Evolutionary conservation across 1,140 invertebrate species (phyloP).

Genomic region (Elymnias hypermnestra): DNA sequence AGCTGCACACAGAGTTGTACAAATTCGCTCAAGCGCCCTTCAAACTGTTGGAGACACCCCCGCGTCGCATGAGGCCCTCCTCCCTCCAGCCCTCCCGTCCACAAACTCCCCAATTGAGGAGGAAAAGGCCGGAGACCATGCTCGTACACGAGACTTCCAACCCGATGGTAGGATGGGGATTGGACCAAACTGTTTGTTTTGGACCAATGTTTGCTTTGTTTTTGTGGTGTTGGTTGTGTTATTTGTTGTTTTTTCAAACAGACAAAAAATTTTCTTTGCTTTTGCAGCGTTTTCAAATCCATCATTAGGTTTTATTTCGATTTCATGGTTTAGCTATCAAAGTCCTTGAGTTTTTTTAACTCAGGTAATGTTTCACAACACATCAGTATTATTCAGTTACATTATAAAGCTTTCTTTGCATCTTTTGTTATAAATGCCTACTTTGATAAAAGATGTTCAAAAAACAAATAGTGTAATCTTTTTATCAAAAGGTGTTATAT

Average conservation of each 20-base stretch:
- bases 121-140: conserved; percentile 41
- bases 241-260: too few relatives aligned
- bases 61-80: conserved; percentile 25
- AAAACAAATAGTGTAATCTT: too few relatives aligned
- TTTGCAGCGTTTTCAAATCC: too few relatives aligned
- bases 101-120: conserved; percentile 10
- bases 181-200: not conserved
- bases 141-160: conserved; percentile 40
- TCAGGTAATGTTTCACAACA: too few relatives aligned
- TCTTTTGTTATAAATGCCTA: too few relatives aligned
- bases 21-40: conserved; percentile 33
- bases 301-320: not conserved
- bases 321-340: not conserved
- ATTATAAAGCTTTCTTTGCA: too few relatives aligned
- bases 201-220: conserved; percentile 2
- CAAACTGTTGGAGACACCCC: conserved; percentile 8
- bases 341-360: too few relatives aligned
- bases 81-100: conserved; percentile 44
- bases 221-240: conserved; percentile 6
- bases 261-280: not conserved
- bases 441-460: too few relatives aligned
- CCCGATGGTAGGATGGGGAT: conserved; percentile 18
- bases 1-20: conserved; percentile 58
- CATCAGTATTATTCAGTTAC: too few relatives aligned
- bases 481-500: too few relatives aligned